Base-by-base conservation (phyloP, 1,140 invertebrate genomes). In the Plutomurus gul region DNA sequence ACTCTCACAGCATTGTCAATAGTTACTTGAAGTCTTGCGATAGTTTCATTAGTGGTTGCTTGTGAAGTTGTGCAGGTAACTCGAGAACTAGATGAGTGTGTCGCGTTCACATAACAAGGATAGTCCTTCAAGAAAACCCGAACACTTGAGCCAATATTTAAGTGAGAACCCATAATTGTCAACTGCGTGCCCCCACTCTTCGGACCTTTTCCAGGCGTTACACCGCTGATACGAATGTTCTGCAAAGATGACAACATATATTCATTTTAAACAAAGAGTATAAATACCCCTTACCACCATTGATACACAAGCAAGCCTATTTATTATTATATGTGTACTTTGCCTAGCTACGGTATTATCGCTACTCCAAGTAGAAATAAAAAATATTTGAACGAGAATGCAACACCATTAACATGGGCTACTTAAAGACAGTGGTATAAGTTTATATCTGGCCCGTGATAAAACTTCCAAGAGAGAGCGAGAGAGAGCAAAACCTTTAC, bases 131-230 rank as follows among this genome's bases (percentile, higher is more conserved):
- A 87, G 86, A 91, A 94, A 0, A 96, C 95, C 3, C 91, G 91
- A 76, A 96, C 93, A 79, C 91, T 91, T 36, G 94, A 96, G 4
- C 98, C 98, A 85, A 98, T 96, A 85, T 99, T 97, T 56, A 99
- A 87, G 87, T 97, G 93, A 82, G 92, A 90, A 18, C 98, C 98
- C 81, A 91, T 92, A 77, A 99, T 93, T 3, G 94, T 94, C 56
- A 99, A 87, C 83, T 93, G 91, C 0, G 97, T 99, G 1, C 97
- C 97, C 25, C 97, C 98, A 81, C 95, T 96, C 83, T 94, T 91
- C 4, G 97, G 97, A 0, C 97, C 98, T 51, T 95, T 89, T 0
- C 90, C 88, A 1, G 98, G 97, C 86, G 92, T 92, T 71, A 99
- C 89, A 6, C 92, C 92, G 56, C 90, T 91, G 49, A 99, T 86